Conservation (phyloP, 1,140 invertebrate genomes). For the Oreohelix idahoensis region DNA sequence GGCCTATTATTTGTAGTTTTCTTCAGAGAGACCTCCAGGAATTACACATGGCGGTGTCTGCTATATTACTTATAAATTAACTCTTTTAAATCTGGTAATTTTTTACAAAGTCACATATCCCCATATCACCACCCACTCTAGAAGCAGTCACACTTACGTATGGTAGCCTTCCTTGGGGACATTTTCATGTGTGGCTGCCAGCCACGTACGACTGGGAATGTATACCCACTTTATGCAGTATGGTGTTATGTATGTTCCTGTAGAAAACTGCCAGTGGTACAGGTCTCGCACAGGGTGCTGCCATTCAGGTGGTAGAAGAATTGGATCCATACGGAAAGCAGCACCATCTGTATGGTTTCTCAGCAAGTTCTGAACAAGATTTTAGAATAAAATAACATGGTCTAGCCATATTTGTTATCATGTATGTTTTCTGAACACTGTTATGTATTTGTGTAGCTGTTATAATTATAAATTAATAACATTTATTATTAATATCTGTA, state of each 20-base stretch:
- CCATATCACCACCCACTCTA: too few species aligned
- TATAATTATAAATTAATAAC: too few species aligned
- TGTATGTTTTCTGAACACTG: too few species aligned
- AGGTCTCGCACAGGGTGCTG: background rate
- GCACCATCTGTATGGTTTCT: conserved; percentile 17
- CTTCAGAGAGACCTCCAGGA: too few species aligned
- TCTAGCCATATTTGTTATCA: too few species aligned
- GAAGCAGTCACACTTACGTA: conserved; percentile 22
- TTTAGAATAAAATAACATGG: too few species aligned
- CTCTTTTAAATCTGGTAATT: too few species aligned
- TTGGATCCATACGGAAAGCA: conserved; percentile 27
- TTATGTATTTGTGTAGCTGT: background rate
- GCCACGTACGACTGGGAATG: conserved; percentile 1
- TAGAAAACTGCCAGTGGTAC: conserved; percentile 37
- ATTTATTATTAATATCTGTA: too few species aligned
- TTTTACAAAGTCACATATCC: too few species aligned
- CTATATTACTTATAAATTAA: too few species aligned
- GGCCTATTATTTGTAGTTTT: too few species aligned
- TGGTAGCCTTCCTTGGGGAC: conserved; percentile 20
- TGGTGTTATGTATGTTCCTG: conserved; percentile 25
- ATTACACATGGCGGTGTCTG: too few species aligned
- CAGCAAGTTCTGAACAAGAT: background rate
- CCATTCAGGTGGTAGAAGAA: conserved; percentile 35
- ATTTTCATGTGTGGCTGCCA: conserved; percentile 28
- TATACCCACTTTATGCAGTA: conserved; percentile 37